Evolutionary conservation across 2,113 vertebrate genomes (phyloP).

Genomic region (Tupaia tana): DNA sequence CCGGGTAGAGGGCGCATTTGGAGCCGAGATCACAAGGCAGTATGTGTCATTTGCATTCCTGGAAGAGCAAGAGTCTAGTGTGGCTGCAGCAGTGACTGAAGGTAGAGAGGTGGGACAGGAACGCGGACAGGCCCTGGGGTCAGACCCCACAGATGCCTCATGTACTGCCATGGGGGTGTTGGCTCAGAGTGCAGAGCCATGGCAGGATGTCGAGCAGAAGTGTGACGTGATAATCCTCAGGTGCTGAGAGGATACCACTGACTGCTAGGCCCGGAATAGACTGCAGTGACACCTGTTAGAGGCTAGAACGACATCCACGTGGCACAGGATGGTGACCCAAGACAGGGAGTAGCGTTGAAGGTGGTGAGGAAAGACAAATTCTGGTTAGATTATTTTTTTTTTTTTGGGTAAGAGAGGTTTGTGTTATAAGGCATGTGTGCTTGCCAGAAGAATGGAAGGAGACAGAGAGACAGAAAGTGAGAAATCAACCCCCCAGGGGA

Average conservation of each 20-base stretch:
- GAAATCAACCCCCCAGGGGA: no score
- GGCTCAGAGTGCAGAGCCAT: not conserved
- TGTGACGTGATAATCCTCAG: not conserved
- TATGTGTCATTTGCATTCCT: not conserved
- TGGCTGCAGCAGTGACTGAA: not conserved
- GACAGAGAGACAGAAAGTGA: no score
- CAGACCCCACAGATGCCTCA: not conserved
- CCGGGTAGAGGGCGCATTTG: not conserved
- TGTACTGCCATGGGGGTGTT: not conserved
- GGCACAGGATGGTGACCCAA: not conserved
- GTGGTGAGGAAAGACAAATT: no score
- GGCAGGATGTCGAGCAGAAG: not conserved
- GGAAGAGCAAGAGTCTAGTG: not conserved
- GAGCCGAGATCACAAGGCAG: not conserved
- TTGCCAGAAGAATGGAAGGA: no score
- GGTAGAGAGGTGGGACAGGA: not conserved
- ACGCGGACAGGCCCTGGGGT: rapidly evolving
- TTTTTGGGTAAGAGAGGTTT: no score
- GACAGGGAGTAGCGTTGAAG: no score
- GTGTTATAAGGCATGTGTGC: no score
- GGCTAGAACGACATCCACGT: not conserved
- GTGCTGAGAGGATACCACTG: not conserved
- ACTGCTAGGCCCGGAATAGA: not conserved
- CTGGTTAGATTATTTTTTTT: no score
- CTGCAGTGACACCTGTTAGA: not conserved